Percentiles rank a stretch among this genome's conserved stretches.
Evolutionary conservation across 2,113 vertebrate genomes (phyloP).

Genomic region (Rana temporaria): DNA sequence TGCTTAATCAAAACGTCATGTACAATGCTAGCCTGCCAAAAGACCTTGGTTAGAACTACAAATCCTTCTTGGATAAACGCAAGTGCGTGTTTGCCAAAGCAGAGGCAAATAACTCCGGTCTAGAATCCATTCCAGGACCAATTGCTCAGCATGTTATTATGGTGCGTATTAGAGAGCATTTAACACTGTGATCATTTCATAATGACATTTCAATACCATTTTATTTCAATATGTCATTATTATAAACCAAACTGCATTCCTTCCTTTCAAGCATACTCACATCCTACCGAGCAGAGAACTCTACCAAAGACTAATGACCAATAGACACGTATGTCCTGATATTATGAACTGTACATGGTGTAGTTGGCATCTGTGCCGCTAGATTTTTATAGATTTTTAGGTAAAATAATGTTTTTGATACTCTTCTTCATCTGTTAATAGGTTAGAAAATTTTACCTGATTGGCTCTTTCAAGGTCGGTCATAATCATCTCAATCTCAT

Average conservation of each 20-base stretch:
- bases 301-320: no score
- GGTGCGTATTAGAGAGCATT: slow-evolving; percentile 20
- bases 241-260: neutral
- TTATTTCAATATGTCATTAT: neutral
- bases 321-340: no score
- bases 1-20: slow-evolving; percentile 54
- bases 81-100: slow-evolving; percentile 37
- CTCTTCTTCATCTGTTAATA: neutral
- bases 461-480: slow-evolving; percentile 98
- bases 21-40: slow-evolving; percentile 52
- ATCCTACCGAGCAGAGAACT: neutral
- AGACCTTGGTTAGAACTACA: slow-evolving; percentile 50
- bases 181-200: slow-evolving; percentile 37
- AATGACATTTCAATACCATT: slow-evolving; percentile 27
- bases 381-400: neutral
- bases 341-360: neutral
- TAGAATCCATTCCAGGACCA: slow-evolving; percentile 31
- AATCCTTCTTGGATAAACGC: slow-evolving; percentile 48
- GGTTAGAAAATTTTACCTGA: slow-evolving; percentile 80
- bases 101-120: slow-evolving; percentile 50
- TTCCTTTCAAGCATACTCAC: neutral
- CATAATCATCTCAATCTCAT: slow-evolving; percentile 99
- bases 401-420: neutral
- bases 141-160: slow-evolving; percentile 47
- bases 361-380: neutral